Evolutionary conservation across 2,888 invertebrate genomes (phyloP).

Genomic region (Stenotaenia linearis): DNA sequence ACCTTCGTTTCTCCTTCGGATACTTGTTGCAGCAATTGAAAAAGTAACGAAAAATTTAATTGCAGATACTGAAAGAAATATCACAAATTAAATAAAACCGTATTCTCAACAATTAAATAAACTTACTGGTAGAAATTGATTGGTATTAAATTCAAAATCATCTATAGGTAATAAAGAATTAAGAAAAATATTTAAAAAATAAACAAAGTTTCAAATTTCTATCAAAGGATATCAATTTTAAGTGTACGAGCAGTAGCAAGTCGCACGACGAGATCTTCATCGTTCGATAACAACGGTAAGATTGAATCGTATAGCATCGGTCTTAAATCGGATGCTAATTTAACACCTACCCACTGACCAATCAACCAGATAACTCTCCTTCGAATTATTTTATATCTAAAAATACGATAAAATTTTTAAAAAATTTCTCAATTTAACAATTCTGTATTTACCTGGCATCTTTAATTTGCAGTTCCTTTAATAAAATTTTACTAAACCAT

Average conservation of each 20-base stretch:
- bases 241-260: constrained; percentile 79
- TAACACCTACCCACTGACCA: constrained; percentile 64
- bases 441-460: constrained; percentile 55
- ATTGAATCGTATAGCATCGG: constrained; percentile 66
- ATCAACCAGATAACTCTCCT: constrained; percentile 78
- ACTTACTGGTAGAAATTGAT: constrained; percentile 68
- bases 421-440: constrained; percentile 36
- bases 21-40: constrained; percentile 76
- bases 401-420: no score
- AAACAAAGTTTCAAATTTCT: constrained; percentile 27
- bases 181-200: constrained; percentile 30
- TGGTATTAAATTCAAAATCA: constrained; percentile 84
- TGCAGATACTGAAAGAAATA: constrained; percentile 58
- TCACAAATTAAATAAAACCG: not conserved
- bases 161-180: constrained; percentile 58
- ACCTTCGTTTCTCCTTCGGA: constrained; percentile 89
- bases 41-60: constrained; percentile 69
- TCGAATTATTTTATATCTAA: constrained; percentile 72
- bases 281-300: constrained; percentile 62
- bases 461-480: constrained; percentile 73
- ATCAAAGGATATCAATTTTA: constrained; percentile 56
- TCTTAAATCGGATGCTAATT: constrained; percentile 68
- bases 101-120: not conserved
- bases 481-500: constrained; percentile 78
- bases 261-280: constrained; percentile 85